Evolutionary conservation across 2,888 invertebrate species (phyloP), one percentile per base, ranked within the genome.

Genomic region (Orchesella flavescens): DNA sequence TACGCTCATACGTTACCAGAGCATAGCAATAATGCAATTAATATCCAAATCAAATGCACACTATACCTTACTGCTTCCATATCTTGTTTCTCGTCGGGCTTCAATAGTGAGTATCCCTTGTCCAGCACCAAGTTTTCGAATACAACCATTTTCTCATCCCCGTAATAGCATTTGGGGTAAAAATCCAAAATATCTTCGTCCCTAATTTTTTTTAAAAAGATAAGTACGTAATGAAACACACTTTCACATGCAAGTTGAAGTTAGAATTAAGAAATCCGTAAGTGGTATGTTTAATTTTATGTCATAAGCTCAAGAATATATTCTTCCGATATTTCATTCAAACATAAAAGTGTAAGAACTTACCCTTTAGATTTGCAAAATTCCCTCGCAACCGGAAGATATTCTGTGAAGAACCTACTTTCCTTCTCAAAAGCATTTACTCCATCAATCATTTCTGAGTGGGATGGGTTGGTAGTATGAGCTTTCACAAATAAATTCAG

Each of bases 81-180:
- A 57, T 78, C 79, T 15, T 84, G 85, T 23, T 17, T 15, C 0
- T 76, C 84, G 23, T 49, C 72, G 44, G 82, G 80, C 1, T 66
- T 15, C 17, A 81, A 7, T 57, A 86, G 72, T 10, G 59, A 21
- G 43, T 61, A 86, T 1, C 76, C 75, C 10, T 80, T 74, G n/a
- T 83, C 76, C 21, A 74, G 7, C 1, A 79, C 61, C 7, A 86
- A 57, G 74, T 86, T 84, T 49, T 86, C 86, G 1, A 84, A 53
- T 1, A 86, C 86, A 63, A 86, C 55, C 57, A 84, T 53, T 4
- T 78, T 24, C 10, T 75, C 69, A 68, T 84, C 80, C 49, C 66
- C 86, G 43, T 77, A 80, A 55, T 78, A 83, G 59, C 79, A 84
- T 76, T 86, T 83, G 15, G 86, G 86, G 34, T 84, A 86, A 34